Conservation (phyloP, 2,113 vertebrate genomes). For the Dascyllus trimaculatus region DNA sequence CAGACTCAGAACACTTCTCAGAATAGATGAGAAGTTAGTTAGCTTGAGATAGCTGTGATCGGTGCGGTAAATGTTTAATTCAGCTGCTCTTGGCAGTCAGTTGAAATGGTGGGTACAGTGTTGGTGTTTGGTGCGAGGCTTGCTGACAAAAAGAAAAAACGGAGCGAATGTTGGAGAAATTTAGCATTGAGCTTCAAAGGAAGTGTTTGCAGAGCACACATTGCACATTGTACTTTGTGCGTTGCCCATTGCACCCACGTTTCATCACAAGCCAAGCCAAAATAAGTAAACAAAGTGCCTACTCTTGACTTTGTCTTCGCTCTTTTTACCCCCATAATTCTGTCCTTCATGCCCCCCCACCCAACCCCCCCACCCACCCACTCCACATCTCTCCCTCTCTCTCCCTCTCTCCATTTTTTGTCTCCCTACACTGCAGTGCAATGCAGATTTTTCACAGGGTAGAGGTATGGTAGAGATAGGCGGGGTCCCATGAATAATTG, state of each 20-base stretch:
- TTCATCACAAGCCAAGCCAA: constrained; percentile 75
- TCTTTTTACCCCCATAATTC: constrained; percentile 28
- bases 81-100: constrained; percentile 43
- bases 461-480: constrained; percentile 77
- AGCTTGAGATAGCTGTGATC: constrained; percentile 28
- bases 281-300: constrained; percentile 63
- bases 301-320: constrained; percentile 32
- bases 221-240: constrained; percentile 62
- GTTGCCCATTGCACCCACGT: constrained; percentile 67
- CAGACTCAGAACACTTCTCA: constrained; percentile 22
- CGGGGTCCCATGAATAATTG: constrained; percentile 86
- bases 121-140: constrained; percentile 68
- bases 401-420: constrained; percentile 43
- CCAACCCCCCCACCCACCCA: neutral
- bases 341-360: neutral
- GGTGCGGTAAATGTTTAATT: constrained; percentile 45
- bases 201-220: constrained; percentile 51
- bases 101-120: constrained; percentile 40
- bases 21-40: constrained; percentile 33
- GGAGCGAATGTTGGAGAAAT: constrained; percentile 55
- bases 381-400: constrained; percentile 39
- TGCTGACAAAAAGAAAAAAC: constrained; percentile 48
- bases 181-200: constrained; percentile 46
- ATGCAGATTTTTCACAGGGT: constrained; percentile 78
- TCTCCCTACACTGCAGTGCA: constrained; percentile 76